Evolutionary conservation across 2,797 vertebrate species (phyloP), one percentile per base, ranked within the genome.

Genomic region (Pseudochaenichthys georgianus): DNA sequence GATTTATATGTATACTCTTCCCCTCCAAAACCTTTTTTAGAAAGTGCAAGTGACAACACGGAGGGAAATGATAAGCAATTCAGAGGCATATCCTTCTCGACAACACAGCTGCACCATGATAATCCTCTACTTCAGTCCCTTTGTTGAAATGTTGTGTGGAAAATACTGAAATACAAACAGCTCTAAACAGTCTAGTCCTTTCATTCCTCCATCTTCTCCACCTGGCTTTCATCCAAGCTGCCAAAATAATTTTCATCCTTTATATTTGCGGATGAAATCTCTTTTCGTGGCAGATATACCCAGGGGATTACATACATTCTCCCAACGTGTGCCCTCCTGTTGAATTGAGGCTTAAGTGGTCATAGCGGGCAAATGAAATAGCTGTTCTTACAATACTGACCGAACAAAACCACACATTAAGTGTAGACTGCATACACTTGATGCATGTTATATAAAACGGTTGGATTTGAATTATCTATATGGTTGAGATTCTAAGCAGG

Each of bases 231-330:
- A 51, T 66, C 11, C 68, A 61, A 73, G 47, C 41, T 55, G 63
- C 4, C 38, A 50, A 54, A 57, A 58, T 54, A 38, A 9, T 52
- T 52, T 76, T 48, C 16, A 52, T 4, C 42, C 21, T 15, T 51
- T 45, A 42, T 59, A 38, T 60, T 70, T 64, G n/a, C 42, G 50
- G 38, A 48, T 70, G 61, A 75, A 75, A 54, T 70, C 51, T 57
- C 55, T 70, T n/a, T 65, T 60, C 43, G 55, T 55, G 57, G 48
- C 46, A 46, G 41, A 61, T 34, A 8, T 4, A 58, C 16, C n/a
- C 62, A 15, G 13, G 17, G 73, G 53, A 81, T 81, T 42, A 59
- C 45, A n/a, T 38, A 43, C 55, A 65, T 13, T 53, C 60, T 48
- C 23, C 31, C 38, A 73, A 41, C 1, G 15, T 52, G 53, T 17